Percentiles rank a stretch among this genome's conserved stretches.
These are phyloP conservation scores for Belgica antarctica DNA, from an alignment of 2,888 invertebrate species.

Conservation along the genomic window DNA sequence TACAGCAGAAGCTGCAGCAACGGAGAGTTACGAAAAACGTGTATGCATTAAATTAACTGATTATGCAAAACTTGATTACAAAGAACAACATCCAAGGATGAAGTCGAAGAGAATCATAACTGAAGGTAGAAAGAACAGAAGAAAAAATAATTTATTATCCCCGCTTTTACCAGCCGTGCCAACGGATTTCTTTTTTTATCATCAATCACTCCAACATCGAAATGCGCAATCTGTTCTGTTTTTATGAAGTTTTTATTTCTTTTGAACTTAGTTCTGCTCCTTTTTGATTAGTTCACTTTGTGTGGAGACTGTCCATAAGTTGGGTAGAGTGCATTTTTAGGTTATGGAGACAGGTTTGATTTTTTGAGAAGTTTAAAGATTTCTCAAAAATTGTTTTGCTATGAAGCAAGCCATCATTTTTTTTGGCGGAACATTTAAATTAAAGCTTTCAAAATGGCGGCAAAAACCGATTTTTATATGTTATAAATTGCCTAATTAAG, in stretches of 20 bases:
- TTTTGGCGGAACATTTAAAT: too few relatives aligned
- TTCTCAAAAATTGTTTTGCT: too few relatives aligned
- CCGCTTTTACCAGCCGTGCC: slow-evolving; percentile 13
- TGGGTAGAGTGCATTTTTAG: too few relatives aligned
- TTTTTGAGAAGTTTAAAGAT: too few relatives aligned
- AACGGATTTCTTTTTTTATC: slow-evolving; percentile 38
- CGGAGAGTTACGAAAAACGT: not conserved
- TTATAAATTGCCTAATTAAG: too few relatives aligned
- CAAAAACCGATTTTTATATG: too few relatives aligned
- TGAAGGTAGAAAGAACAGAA: slow-evolving; percentile 28
- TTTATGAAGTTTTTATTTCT: too few relatives aligned
- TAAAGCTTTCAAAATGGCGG: too few relatives aligned
- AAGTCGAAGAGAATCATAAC: slow-evolving; percentile 33
- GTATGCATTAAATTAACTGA: slow-evolving; percentile 25
- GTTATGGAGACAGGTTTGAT: too few relatives aligned
- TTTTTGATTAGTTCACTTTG: slow-evolving; percentile 8
- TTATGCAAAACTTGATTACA: slow-evolving; percentile 42
- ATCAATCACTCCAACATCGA: slow-evolving; percentile 39
- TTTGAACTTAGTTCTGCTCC: not conserved
- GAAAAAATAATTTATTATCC: slow-evolving; percentile 40
- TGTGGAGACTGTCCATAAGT: too few relatives aligned
- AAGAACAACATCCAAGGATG: not conserved
- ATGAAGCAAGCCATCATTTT: too few relatives aligned
- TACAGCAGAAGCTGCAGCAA: not conserved
- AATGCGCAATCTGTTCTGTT: slow-evolving; percentile 41